Evolutionary conservation across 2,113 vertebrate genomes (phyloP).

Genomic region (Glaucidium brasilianum): DNA sequence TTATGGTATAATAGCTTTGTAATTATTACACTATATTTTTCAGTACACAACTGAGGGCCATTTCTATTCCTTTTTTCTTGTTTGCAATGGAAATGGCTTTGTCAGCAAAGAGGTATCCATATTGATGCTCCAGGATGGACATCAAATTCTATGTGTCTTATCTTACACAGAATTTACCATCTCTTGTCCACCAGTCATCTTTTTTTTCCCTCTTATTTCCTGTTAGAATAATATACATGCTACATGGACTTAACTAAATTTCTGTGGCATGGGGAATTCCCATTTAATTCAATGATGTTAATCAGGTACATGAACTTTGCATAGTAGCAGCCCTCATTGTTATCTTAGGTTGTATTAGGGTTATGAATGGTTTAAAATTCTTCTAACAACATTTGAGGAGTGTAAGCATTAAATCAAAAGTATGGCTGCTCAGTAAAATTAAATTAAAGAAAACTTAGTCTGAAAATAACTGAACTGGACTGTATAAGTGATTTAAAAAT

Average conservation of each 20-base stretch:
- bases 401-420: background rate
- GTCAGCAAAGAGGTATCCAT: background rate
- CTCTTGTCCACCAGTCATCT: background rate
- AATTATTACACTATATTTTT: background rate
- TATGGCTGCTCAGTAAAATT: accelerated
- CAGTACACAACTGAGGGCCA: background rate
- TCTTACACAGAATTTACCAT: background rate
- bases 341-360: background rate
- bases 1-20: background rate
- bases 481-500: background rate
- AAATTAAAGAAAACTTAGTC: background rate
- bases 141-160: background rate
- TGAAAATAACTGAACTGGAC: background rate
- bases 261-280: background rate
- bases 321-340: background rate
- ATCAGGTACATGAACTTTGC: background rate
- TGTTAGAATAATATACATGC: background rate
- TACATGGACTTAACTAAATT: background rate
- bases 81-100: background rate
- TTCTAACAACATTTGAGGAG: background rate
- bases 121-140: background rate
- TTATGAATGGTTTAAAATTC: background rate
- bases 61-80: background rate
- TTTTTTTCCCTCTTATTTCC: background rate
- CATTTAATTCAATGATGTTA: background rate